A percentile compares a stretch with the other conserved stretches of the same genome.
Conservation (phyloP, 2,888 invertebrate genomes). For the Cheilosia soror region DNA sequence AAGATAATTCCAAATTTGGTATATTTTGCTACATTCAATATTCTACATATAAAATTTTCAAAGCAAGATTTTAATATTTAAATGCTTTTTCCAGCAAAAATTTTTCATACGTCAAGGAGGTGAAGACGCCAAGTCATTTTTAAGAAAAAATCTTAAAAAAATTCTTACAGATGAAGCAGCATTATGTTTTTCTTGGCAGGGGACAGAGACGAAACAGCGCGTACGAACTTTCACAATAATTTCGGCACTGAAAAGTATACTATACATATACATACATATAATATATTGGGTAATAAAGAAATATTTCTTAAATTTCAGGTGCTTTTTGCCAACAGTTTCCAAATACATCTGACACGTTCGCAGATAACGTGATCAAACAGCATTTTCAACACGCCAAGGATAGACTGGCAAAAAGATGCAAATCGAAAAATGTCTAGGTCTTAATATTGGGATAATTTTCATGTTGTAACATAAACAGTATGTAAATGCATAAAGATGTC, state of each 20-base stretch:
- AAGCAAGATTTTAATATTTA: background rate
- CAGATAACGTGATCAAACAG: background rate
- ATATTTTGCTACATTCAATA: too few relatives aligned
- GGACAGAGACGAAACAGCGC: background rate
- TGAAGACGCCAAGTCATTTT: background rate
- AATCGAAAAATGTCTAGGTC: too few relatives aligned
- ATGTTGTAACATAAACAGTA: too few relatives aligned
- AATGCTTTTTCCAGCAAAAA: background rate
- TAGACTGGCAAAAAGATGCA: background rate
- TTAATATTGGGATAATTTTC: too few relatives aligned
- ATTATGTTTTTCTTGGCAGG: background rate
- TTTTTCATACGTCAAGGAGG: slow-evolving; percentile 1
- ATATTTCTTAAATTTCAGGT: background rate
- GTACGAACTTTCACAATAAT: background rate
- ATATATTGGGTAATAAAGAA: too few relatives aligned
- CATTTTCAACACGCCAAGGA: slow-evolving; percentile 3
- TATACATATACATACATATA: background rate
- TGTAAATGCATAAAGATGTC: too few relatives aligned
- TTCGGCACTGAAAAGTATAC: background rate
- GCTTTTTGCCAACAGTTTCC: background rate
- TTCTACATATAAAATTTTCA: too few relatives aligned
- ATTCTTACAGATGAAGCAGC: slow-evolving; percentile 3
- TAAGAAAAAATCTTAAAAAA: background rate
- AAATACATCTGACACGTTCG: background rate
- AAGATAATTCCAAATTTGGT: slow-evolving; percentile 1